Evolutionary conservation across 1,140 invertebrate species (phyloP).

Genomic region (Marisa cornuarietis): DNA sequence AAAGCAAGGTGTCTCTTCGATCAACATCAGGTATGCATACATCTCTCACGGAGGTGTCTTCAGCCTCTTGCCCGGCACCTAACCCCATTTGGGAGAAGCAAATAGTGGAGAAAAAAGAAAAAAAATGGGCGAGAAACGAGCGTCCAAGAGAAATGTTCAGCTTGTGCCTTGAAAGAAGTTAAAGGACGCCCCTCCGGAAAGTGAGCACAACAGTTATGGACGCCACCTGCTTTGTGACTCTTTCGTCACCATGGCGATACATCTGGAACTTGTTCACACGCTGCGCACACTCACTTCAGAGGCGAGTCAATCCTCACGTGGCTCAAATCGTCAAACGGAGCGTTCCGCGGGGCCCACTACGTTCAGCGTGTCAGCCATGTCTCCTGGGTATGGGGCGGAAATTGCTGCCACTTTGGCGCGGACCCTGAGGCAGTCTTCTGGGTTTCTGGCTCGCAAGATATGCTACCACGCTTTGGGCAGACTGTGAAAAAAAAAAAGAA

Average conservation of each 20-base stretch:
- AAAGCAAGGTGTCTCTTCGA: too few relatives aligned
- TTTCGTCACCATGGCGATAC: constrained; percentile 1
- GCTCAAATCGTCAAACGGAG: not conserved
- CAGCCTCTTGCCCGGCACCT: too few relatives aligned
- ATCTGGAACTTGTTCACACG: not conserved
- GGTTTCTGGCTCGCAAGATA: not conserved
- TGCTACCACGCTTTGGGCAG: not conserved
- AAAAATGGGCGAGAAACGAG: too few relatives aligned
- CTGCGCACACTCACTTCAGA: not conserved
- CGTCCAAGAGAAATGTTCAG: too few relatives aligned
- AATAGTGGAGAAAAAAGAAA: too few relatives aligned
- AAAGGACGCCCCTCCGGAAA: too few relatives aligned
- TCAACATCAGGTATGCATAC: too few relatives aligned
- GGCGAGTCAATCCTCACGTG: not conserved
- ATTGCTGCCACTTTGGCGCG: constrained; percentile 4
- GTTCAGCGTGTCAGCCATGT: constrained; percentile 3
- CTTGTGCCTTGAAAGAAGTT: too few relatives aligned
- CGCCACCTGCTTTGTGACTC: too few relatives aligned
- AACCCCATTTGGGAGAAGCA: too few relatives aligned
- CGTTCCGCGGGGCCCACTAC: not conserved
- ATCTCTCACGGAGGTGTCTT: too few relatives aligned
- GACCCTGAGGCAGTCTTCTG: not conserved
- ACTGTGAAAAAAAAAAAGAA: not conserved
- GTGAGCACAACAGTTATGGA: too few relatives aligned
- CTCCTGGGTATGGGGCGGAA: not conserved